These are phyloP conservation scores for Neolamprologus devosi DNA, from an alignment of 2,113 vertebrate species.

Conservation along the genomic window DNA sequence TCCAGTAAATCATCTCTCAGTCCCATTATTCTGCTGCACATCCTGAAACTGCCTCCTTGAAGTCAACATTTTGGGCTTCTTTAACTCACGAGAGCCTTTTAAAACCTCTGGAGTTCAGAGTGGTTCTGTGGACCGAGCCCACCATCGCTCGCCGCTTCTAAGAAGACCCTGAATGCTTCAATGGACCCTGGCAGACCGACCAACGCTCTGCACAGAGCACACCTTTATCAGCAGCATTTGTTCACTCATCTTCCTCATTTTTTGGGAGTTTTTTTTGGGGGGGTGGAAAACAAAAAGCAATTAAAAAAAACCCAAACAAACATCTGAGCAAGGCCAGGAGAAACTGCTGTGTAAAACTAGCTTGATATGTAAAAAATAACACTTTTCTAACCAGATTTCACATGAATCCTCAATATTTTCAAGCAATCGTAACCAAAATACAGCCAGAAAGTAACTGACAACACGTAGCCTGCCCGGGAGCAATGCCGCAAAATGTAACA, in stretches of 20 bases:
- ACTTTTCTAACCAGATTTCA: neutral
- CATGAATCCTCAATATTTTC: neutral
- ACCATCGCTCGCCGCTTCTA: neutral
- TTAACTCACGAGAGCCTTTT: neutral
- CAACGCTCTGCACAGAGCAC: neutral
- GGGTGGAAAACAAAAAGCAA: fast-evolving
- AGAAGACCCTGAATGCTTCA: neutral
- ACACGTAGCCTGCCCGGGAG: neutral
- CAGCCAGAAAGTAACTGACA: neutral
- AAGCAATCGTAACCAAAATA: neutral
- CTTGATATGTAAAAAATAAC: neutral
- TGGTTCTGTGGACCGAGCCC: neutral
- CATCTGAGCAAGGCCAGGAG: neutral
- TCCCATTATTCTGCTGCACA: neutral
- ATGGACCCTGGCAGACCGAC: neutral
- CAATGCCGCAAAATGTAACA: neutral
- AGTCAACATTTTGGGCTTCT: neutral
- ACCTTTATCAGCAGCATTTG: neutral
- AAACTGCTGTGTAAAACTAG: neutral
- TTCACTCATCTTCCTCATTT: neutral
- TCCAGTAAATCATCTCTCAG: neutral
- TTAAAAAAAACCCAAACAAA: neutral
- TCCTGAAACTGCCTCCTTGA: neutral
- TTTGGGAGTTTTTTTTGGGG: fast-evolving
- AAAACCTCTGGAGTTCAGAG: neutral